phyloP scores from a whole-genome alignment of 2,797 vertebrate genomes.

The Peromyscus attwateri region DNA sequence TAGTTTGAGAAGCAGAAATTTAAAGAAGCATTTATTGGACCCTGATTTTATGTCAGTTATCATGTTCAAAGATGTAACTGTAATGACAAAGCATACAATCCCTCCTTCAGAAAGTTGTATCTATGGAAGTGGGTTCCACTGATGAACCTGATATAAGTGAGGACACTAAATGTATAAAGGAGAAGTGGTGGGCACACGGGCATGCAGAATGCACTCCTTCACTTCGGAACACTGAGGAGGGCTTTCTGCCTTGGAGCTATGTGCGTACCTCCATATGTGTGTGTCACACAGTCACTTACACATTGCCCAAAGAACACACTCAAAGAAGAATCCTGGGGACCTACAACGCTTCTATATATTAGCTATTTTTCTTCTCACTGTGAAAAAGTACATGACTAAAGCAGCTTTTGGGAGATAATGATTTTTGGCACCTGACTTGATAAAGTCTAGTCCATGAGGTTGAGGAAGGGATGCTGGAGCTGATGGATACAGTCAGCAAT shows the following conservation, averaged over 20 bases:
- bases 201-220: background rate
- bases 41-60: background rate
- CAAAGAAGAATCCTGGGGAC: background rate
- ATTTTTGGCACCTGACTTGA: background rate
- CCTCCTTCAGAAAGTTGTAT: background rate
- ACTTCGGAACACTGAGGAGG: background rate
- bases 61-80: background rate
- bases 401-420: background rate
- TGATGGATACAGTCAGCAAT: too few species aligned
- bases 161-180: background rate
- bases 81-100: background rate
- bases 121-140: background rate
- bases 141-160: background rate
- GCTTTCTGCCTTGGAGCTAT: background rate
- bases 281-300: background rate
- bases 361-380: background rate
- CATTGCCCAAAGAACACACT: background rate
- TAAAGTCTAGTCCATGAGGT: background rate
- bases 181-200: too few species aligned
- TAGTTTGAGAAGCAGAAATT: background rate
- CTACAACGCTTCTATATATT: background rate
- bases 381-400: background rate
- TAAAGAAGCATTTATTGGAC: slow-evolving; percentile 48
- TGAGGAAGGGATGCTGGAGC: background rate
- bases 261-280: rapidly evolving